phyloP scores from a whole-genome alignment of 2,888 invertebrate species.

The Crocallis elinguaria region DNA sequence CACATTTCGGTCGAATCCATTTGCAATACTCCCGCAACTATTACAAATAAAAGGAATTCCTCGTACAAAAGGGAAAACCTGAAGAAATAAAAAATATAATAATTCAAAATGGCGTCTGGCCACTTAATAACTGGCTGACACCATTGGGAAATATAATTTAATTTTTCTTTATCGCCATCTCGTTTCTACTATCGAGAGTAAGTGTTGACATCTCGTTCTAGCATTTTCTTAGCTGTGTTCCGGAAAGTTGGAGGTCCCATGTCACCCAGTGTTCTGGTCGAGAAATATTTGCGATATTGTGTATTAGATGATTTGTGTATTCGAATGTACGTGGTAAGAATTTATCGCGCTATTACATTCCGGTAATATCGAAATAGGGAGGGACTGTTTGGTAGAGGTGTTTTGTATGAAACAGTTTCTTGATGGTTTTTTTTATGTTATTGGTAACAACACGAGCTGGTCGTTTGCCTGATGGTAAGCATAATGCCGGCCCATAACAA shows the following conservation, averaged over 20 bases:
- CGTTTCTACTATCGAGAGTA: conserved; percentile 47
- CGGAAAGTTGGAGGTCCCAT: conserved; percentile 61
- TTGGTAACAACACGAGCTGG: too few species aligned
- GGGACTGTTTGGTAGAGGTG: conserved; percentile 16
- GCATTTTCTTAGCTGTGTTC: conserved; percentile 65
- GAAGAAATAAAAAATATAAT: conserved; percentile 81
- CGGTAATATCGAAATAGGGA: conserved; percentile 46
- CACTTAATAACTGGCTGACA: conserved; percentile 86
- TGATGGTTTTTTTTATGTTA: background rate
- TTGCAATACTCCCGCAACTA: conserved; percentile 74
- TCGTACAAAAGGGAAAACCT: conserved; percentile 75
- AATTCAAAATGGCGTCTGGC: conserved; percentile 85
- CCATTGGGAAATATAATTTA: conserved; percentile 86
- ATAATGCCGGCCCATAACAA: too few species aligned
- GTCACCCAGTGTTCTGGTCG: conserved; percentile 78
- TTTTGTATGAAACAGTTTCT: background rate
- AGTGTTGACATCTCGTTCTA: conserved; percentile 59
- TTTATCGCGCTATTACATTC: conserved; percentile 59
- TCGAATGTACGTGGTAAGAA: conserved; percentile 68
- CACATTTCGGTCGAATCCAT: conserved; percentile 64
- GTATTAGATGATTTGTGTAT: conserved; percentile 81
- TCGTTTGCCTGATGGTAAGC: background rate
- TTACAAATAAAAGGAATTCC: conserved; percentile 79
- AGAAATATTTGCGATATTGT: conserved; percentile 82
- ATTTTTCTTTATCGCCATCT: conserved; percentile 74